A percentile compares a stretch with the other conserved stretches of the same genome.
Evolutionary conservation across 2,797 vertebrate species (phyloP).

Genomic region (Rhyacichthys aspro): DNA sequence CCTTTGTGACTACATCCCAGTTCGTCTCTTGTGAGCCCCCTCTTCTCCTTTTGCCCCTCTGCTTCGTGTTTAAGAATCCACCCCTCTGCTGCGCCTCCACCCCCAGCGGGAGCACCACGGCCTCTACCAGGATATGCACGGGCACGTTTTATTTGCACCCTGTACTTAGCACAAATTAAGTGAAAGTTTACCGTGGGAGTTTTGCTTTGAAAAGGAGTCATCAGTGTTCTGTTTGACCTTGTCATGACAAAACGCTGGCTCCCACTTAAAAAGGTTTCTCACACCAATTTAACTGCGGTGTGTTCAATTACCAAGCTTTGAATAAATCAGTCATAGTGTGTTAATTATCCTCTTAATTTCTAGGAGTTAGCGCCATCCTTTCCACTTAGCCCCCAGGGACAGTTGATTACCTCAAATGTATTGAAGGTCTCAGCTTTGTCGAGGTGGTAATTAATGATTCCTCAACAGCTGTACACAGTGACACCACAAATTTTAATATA

Average conservation of each 20-base stretch:
- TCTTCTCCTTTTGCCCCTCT: neutral
- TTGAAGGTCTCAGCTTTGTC: constrained; percentile 57
- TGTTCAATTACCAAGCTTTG: constrained; percentile 28
- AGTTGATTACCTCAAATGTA: constrained; percentile 56
- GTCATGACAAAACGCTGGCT: constrained; percentile 11
- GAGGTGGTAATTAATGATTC: constrained; percentile 61
- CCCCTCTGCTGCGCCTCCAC: constrained; percentile 22
- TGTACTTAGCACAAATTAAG: constrained; percentile 61
- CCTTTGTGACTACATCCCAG: no score
- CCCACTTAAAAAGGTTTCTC: neutral
- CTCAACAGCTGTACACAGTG: constrained; percentile 38
- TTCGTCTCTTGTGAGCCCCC: neutral
- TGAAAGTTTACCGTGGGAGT: constrained; percentile 43
- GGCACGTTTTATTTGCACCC: constrained; percentile 63
- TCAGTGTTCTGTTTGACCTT: constrained; percentile 22
- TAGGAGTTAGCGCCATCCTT: constrained; percentile 35
- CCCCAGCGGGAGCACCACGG: constrained; percentile 42
- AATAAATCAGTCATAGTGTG: constrained; percentile 56
- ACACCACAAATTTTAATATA: constrained; percentile 16
- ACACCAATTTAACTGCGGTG: constrained; percentile 10
- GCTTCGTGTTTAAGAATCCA: constrained; percentile 17
- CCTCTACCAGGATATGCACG: constrained; percentile 61
- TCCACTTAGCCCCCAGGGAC: constrained; percentile 47
- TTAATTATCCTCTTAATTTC: constrained; percentile 64
- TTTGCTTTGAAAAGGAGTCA: constrained; percentile 14